Evolutionary conservation across 2,113 vertebrate genomes (phyloP).

Genomic region (Tautogolabrus adspersus): DNA sequence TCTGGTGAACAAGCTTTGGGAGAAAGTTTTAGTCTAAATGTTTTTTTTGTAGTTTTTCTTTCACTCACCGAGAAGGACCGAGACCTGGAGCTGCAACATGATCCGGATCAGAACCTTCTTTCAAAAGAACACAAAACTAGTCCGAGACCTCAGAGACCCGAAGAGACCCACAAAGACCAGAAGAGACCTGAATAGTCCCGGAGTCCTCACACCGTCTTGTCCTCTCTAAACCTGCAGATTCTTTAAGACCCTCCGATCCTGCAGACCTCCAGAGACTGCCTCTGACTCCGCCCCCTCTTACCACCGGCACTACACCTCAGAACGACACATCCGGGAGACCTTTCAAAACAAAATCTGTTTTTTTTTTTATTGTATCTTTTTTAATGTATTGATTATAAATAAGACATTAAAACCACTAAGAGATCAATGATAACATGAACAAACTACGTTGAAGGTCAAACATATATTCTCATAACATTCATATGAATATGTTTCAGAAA

Average conservation of each 20-base stretch:
- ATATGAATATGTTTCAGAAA: not conserved
- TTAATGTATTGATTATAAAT: too few relatives aligned
- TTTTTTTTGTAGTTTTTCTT: too few relatives aligned
- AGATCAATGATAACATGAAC: too few relatives aligned
- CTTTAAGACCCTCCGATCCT: not conserved
- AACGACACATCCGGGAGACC: not conserved
- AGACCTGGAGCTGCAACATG: constrained; percentile 45
- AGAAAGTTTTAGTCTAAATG: too few relatives aligned
- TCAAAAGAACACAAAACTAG: too few relatives aligned
- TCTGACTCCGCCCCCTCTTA: constrained; percentile 1
- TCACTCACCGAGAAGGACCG: constrained; percentile 59
- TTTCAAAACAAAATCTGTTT: constrained; percentile 45
- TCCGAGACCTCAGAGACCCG: not conserved
- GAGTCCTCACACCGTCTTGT: not conserved
- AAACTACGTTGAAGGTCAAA: too few relatives aligned
- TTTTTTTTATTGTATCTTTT: too few relatives aligned
- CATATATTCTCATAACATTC: too few relatives aligned
- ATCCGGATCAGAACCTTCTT: not conserved
- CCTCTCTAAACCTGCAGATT: not conserved
- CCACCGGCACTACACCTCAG: not conserved
- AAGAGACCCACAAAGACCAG: not conserved
- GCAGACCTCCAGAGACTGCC: constrained; percentile 1
- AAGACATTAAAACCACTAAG: too few relatives aligned
- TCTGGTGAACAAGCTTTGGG: not conserved
- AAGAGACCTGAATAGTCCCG: not conserved